Conservation (phyloP, 2,888 invertebrate genomes). For the Alsophila aescularia region DNA sequence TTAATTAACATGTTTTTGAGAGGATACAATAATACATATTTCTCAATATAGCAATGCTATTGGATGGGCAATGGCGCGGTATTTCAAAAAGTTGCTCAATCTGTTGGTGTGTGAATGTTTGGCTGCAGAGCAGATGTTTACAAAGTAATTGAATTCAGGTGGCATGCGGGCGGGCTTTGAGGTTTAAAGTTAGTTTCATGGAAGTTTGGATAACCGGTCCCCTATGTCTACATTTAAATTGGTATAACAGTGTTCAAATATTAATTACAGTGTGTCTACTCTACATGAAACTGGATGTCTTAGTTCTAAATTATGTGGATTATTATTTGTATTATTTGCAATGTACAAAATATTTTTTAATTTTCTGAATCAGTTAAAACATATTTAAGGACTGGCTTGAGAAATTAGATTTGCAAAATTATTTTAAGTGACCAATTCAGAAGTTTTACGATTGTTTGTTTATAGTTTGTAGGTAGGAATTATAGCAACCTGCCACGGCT, state of each 20-base stretch:
- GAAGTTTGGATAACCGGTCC: slow-evolving; percentile 16
- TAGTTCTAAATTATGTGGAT: neutral
- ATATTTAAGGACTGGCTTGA: too few relatives aligned
- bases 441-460: too few relatives aligned
- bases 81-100: slow-evolving; percentile 7
- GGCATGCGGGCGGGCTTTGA: slow-evolving; percentile 21
- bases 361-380: too few relatives aligned
- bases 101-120: slow-evolving; percentile 2
- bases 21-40: slow-evolving; percentile 4
- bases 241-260: slow-evolving; percentile 12
- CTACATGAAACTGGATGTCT: neutral
- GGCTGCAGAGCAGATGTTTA: slow-evolving; percentile 37
- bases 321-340: neutral
- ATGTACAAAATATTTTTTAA: too few relatives aligned
- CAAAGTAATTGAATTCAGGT: slow-evolving; percentile 37
- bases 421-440: too few relatives aligned
- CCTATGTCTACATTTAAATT: slow-evolving; percentile 19
- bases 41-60: slow-evolving; percentile 10
- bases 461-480: too few relatives aligned
- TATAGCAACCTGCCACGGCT: too few relatives aligned
- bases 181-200: slow-evolving; percentile 20
- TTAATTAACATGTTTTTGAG: slow-evolving; percentile 22
- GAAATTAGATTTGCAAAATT: too few relatives aligned
- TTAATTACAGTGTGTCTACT: slow-evolving; percentile 1
- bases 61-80: neutral